Percentiles rank a stretch among this genome's conserved stretches.
phyloP scores from a whole-genome alignment of 1,140 invertebrate genomes.

The Drosophila littoralis region DNA sequence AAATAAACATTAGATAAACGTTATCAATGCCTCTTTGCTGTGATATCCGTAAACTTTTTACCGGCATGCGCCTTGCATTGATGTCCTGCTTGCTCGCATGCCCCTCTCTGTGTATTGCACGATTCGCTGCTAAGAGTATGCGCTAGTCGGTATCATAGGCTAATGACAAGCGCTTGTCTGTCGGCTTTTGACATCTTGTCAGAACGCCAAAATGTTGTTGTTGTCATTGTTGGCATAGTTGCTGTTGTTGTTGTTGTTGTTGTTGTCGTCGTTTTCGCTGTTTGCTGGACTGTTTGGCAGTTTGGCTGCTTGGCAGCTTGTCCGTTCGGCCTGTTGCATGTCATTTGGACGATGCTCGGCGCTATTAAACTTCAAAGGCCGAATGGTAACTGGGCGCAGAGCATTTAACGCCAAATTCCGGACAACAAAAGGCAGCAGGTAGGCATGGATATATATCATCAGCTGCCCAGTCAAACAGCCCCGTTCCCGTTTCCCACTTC shows the following conservation, averaged over 20 bases:
- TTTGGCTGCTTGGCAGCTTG: background rate
- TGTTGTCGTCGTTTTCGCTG: too few species aligned
- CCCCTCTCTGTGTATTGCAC: too few species aligned
- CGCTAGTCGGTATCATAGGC: background rate
- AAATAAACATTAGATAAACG: too few species aligned
- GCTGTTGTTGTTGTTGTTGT: slow-evolving; percentile 1
- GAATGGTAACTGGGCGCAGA: slow-evolving; percentile 75
- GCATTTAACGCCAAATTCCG: slow-evolving; percentile 78
- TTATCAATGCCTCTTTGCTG: background rate
- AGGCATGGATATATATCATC: slow-evolving; percentile 11
- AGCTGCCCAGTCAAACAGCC: background rate
- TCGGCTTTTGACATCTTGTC: slow-evolving; percentile 42
- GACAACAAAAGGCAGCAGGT: slow-evolving; percentile 63
- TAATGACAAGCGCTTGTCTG: background rate
- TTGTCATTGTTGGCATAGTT: slow-evolving; percentile 26
- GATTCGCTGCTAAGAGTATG: slow-evolving; percentile 15
- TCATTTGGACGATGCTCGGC: slow-evolving; percentile 58
- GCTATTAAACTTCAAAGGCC: slow-evolving; percentile 76
- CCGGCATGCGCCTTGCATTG: too few species aligned
- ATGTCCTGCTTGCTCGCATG: too few species aligned
- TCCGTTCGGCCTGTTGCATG: slow-evolving; percentile 54
- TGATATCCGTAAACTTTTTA: background rate
- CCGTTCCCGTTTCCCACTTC: background rate
- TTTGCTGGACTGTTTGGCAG: too few species aligned
- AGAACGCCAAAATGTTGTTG: slow-evolving; percentile 18